Percentiles rank a stretch among this genome's conserved stretches.
These are phyloP conservation scores for Ranitomeya imitator DNA, from an alignment of 2,113 vertebrate genomes.

Conservation along the genomic window DNA sequence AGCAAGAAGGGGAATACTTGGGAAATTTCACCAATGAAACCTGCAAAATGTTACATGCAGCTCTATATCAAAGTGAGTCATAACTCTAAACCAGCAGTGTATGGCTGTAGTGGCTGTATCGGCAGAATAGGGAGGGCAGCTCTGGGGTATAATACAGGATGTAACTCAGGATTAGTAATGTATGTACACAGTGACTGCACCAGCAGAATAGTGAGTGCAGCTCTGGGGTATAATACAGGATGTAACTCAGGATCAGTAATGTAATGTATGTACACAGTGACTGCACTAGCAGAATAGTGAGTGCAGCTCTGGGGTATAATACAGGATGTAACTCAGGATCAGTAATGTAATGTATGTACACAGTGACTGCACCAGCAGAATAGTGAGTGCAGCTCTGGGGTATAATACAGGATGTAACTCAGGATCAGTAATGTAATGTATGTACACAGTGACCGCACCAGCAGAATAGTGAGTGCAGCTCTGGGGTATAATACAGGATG, in stretches of 20 bases:
- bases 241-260: too few relatives aligned
- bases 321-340: background rate
- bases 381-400: background rate
- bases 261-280: too few relatives aligned
- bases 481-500: background rate
- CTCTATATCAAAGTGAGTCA: too few relatives aligned
- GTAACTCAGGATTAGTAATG: too few relatives aligned
- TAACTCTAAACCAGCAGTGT: too few relatives aligned
- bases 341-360: too few relatives aligned
- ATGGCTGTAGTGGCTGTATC: background rate
- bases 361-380: background rate
- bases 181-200: too few relatives aligned
- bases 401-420: background rate
- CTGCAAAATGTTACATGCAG: too few relatives aligned
- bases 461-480: background rate
- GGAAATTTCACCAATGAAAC: too few relatives aligned
- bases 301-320: background rate
- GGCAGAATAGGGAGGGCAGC: background rate
- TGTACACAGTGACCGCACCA: background rate
- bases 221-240: too few relatives aligned
- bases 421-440: background rate
- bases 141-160: background rate
- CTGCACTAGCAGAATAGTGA: background rate
- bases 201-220: too few relatives aligned
- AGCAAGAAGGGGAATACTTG: too few relatives aligned